A percentile compares a stretch with the other conserved stretches of the same genome.
phyloP scores from a whole-genome alignment of 2,888 invertebrate genomes.

The Dynastes tityus region DNA sequence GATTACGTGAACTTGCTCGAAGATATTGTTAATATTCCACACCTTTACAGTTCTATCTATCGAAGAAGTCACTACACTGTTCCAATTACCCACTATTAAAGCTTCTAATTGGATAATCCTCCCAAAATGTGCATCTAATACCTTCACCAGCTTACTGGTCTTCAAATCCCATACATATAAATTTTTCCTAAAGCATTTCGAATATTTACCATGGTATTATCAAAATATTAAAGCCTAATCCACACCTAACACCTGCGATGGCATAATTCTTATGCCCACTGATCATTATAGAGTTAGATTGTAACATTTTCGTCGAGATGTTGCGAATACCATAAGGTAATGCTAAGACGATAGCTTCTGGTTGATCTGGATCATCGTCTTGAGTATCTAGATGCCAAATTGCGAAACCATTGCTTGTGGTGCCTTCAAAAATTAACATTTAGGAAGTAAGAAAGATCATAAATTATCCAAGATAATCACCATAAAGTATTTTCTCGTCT shows the following conservation, averaged over 20 bases:
- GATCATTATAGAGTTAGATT: constrained; percentile 93
- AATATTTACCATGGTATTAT: background rate
- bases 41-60: constrained; percentile 98
- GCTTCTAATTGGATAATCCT: constrained; percentile 94
- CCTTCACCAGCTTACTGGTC: constrained; percentile 87
- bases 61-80: constrained; percentile 95
- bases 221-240: background rate
- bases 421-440: constrained; percentile 69
- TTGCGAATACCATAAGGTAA: constrained; percentile 92
- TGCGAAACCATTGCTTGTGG: constrained; percentile 87
- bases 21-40: constrained; percentile 99
- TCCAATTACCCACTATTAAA: constrained; percentile 91
- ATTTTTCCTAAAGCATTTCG: constrained; percentile 76
- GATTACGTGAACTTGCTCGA: constrained; percentile 97
- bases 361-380: constrained; percentile 44
- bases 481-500: constrained; percentile 86
- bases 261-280: constrained; percentile 93
- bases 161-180: constrained; percentile 95
- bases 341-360: constrained; percentile 78
- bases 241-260: constrained; percentile 92
- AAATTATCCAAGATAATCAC: constrained; percentile 68
- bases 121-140: constrained; percentile 97
- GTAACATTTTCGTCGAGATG: constrained; percentile 92
- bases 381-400: constrained; percentile 80
- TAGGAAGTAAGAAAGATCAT: background rate